Conservation (phyloP, 2,797 vertebrate genomes). For the Phoeniculus purpureus region DNA sequence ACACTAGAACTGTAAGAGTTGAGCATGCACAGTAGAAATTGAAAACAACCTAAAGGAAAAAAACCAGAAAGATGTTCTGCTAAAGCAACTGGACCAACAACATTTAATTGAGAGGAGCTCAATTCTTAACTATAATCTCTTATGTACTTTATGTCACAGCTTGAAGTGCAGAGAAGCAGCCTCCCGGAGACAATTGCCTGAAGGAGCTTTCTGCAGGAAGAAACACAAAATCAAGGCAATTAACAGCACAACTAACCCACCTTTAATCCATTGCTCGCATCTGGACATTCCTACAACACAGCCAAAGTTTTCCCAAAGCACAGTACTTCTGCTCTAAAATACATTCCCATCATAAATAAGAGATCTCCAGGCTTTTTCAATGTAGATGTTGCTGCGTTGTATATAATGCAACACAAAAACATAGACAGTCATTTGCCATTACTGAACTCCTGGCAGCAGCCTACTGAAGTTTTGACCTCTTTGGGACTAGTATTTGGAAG, state of each 20-base stretch:
- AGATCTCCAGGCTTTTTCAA: neutral
- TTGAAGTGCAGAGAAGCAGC: neutral
- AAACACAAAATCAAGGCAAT: neutral
- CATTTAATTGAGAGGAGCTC: neutral
- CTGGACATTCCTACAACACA: neutral
- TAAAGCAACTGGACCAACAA: neutral
- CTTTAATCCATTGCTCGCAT: neutral
- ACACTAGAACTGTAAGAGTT: neutral
- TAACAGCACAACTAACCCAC: neutral
- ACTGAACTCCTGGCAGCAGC: neutral
- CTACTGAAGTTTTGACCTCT: neutral
- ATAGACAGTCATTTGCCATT: neutral
- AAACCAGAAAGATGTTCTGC: fast-evolving
- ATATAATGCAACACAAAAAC: neutral
- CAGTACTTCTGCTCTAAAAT: neutral
- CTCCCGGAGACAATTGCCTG: neutral
- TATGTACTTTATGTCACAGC: neutral
- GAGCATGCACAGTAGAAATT: neutral
- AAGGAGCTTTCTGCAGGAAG: neutral
- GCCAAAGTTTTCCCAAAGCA: neutral
- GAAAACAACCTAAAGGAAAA: too few relatives aligned
- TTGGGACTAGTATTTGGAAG: neutral
- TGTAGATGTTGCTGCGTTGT: neutral
- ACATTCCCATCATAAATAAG: neutral
- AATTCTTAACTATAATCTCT: neutral